Base-by-base conservation (phyloP, 2,113 vertebrate species). In the Danionella cerebrum region DNA sequence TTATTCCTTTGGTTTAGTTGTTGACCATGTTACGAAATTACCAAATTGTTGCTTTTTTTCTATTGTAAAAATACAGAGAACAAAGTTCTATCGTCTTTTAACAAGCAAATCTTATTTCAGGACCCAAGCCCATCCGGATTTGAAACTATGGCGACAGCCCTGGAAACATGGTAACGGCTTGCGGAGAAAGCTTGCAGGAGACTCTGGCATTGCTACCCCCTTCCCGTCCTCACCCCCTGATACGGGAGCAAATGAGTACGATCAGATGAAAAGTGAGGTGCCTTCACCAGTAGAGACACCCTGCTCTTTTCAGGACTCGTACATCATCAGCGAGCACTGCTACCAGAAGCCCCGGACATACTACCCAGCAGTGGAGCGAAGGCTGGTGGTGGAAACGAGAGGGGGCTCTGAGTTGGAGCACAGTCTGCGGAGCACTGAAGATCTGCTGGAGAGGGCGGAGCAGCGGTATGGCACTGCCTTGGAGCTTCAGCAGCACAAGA, bases 311-410 rank as follows among this genome's bases (percentile, higher is more conserved):
- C 91, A 91, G 75, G 89, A 93, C 48, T 96, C 94, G 0, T 99
- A 99, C 21, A 94, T 99, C 74, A 97, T 91, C 10, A 99, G 94
- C 6, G 96, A 99, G 71, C 96, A 99, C 83, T 99, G 96, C 84
- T 99, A 99, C 83, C 96, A 97, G 85, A 99, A 98, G 74, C 93
- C 96, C 1, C 91, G 90, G 0, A 87, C 92, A 52, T 94, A 93
- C 57, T 95, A 93, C 71, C 92, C 92, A 31, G 92, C 91, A 0
- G 82, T 91, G 74, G 92, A 93, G 80, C 89, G 92, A 82, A 87
- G 90, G 65, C 71, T 94, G 69, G 92, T 93, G 24, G 92, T 94
- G 74, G 92, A 93, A 74, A 93, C 92, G 0, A 83, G 91, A 22
- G 81, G 87, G 18, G 82, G 87, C 36, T 89, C 90, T 6, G 84